Conservation (phyloP, 2,113 vertebrate species). For the Dascyllus trimaculatus region DNA sequence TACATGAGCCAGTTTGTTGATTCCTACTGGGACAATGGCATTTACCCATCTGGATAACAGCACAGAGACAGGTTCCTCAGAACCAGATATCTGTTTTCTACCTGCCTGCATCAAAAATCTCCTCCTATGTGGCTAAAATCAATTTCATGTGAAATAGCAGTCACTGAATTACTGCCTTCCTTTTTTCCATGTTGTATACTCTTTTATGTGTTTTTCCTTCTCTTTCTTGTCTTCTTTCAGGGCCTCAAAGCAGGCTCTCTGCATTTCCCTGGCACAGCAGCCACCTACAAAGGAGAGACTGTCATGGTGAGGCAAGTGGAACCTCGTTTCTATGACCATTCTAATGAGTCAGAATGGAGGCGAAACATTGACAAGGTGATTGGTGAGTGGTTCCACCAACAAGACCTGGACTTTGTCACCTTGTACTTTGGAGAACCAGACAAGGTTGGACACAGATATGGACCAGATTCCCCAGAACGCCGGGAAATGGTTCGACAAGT, state of each 20-base stretch:
- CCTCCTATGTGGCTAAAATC: no score
- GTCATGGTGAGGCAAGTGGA: constrained; percentile 85
- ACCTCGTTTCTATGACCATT: constrained; percentile 76
- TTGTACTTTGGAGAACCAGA: constrained; percentile 94
- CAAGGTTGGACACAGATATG: constrained; percentile 84
- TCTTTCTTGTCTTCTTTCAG: constrained; percentile 66
- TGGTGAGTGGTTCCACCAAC: constrained; percentile 81
- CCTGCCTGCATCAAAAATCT: neutral
- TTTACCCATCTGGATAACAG: constrained; percentile 94
- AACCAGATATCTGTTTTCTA: neutral
- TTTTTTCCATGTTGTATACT: neutral
- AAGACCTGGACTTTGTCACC: constrained; percentile 88
- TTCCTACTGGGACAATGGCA: constrained; percentile 93
- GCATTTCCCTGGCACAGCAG: constrained; percentile 89
- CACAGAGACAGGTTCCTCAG: constrained; percentile 89
- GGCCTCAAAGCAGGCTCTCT: constrained; percentile 91
- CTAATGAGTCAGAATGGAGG: constrained; percentile 88
- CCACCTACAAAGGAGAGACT: constrained; percentile 84
- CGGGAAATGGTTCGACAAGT: constrained; percentile 87
- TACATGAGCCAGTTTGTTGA: constrained; percentile 84
- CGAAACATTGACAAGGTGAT: constrained; percentile 85
- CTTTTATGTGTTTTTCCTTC: neutral
- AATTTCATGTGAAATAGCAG: no score
- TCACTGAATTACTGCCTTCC: no score
- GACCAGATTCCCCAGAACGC: constrained; percentile 87